Evolutionary conservation across 2,113 vertebrate species (phyloP), one percentile per base, ranked within the genome.

Genomic region (Elephas maximus): DNA sequence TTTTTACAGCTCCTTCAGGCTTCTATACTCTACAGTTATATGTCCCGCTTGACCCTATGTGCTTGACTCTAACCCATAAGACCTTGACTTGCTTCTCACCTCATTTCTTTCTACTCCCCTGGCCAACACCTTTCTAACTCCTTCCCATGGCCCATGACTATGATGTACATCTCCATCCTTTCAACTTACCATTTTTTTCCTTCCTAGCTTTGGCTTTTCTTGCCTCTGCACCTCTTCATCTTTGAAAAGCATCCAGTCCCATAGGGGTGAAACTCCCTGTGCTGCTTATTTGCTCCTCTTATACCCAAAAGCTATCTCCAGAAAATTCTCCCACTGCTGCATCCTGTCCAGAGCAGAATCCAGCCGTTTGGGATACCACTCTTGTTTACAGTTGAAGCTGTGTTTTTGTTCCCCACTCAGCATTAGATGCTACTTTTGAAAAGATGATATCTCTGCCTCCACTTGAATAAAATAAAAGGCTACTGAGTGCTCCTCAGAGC

Each of bases 301-400:
- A 33, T 1, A 3, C 14, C 24, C 44, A 12, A 12, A 17, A 30
- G 33, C 21, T 1, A 1, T 28, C 6, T 33, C 77, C 4, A 2
- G 71, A 73, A 28, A 18, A n/a, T 24, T 51, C 18, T n/a, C 1
- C 15, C 41, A 0, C 9, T 28, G 9, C 0, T 8, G 15, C 0
- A 0, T 48, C 41, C 26, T 0, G 0, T 1, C 17, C 14, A 1
- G 37, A 3, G 23, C 33, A 57, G 28, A 41, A 7, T 10, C 5
- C 60, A 8, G 80, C 26, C 20, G 0, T 1, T 11, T 0, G 8
- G 11, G 10, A 23, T 5, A 1, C 0, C 5, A 2, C 8, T 24
- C 20, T 28, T 1, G 8, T 10, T 33, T 7, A 4, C 0, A 0
- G 15, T 3, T 8, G 0, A 51, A 11, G 3, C 73, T 65, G 28